Evolutionary conservation across 1,140 invertebrate genomes (phyloP).

Genomic region (Cotesia typhae): DNA sequence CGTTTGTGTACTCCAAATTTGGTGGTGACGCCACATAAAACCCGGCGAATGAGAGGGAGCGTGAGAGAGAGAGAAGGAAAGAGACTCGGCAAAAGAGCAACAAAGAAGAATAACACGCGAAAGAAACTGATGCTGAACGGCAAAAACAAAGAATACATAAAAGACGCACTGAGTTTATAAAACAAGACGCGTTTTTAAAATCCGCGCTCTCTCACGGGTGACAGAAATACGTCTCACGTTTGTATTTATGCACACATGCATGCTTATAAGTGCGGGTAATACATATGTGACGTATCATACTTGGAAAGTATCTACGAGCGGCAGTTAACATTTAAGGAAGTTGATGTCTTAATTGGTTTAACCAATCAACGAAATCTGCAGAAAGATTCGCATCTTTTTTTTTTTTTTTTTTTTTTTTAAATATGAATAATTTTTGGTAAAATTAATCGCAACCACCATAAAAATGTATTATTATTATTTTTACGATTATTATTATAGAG

Average conservation of each 20-base stretch:
- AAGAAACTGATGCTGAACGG: no score
- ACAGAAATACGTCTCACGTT: slow-evolving; percentile 6
- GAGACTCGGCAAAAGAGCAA: no score
- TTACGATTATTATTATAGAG: no score
- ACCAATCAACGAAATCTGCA: neutral
- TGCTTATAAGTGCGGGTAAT: no score
- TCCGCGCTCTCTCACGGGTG: slow-evolving; percentile 36
- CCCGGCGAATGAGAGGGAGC: slow-evolving; percentile 16
- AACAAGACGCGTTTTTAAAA: slow-evolving; percentile 24
- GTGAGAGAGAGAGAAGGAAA: slow-evolving; percentile 4
- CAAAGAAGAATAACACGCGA: no score
- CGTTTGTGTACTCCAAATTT: slow-evolving; percentile 49
- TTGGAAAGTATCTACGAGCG: neutral
- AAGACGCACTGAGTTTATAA: neutral
- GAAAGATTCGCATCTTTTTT: no score
- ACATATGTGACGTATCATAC: no score
- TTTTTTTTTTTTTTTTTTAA: no score
- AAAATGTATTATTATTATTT: no score
- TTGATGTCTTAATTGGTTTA: slow-evolving; percentile 60
- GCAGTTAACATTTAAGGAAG: slow-evolving; percentile 39
- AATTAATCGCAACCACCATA: no score
- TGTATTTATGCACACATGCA: neutral
- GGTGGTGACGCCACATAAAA: slow-evolving; percentile 32
- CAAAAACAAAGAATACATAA: no score
- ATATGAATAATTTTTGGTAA: no score